phyloP scores from a whole-genome alignment of 2,888 invertebrate species.

The Lepidonotus clava region DNA sequence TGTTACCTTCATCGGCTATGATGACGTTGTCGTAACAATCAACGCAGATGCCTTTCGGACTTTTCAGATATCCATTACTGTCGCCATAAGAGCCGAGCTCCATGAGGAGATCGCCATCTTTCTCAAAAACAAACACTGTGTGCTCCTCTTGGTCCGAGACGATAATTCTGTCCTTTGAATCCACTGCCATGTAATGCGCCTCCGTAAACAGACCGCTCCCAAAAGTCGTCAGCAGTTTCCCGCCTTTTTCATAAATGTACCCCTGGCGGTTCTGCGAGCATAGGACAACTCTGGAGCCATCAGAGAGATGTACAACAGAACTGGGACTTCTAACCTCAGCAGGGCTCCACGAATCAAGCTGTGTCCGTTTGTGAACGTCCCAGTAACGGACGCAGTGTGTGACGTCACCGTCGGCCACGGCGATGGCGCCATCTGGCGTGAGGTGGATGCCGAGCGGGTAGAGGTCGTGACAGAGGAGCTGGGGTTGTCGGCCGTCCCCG shows the following conservation, averaged over 20 bases:
- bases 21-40: constrained; percentile 24
- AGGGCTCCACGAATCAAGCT: not conserved
- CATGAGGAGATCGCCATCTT: not conserved
- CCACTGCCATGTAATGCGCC: constrained; percentile 7
- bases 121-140: constrained; percentile 8
- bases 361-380: not conserved
- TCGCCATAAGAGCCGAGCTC: constrained; percentile 14
- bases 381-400: not conserved
- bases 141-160: constrained; percentile 27
- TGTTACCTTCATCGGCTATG: not conserved
- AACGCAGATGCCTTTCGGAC: constrained; percentile 5
- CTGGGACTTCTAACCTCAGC: not conserved
- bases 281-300: constrained; percentile 13
- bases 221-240: not conserved
- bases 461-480: not conserved
- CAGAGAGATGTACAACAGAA: not conserved
- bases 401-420: not conserved
- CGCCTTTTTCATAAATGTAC: not conserved
- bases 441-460: not conserved
- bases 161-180: not conserved
- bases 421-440: not conserved
- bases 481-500: not conserved
- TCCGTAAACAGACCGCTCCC: not conserved
- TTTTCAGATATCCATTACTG: not conserved
- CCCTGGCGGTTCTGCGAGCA: constrained; percentile 1